phyloP scores from a whole-genome alignment of 2,797 vertebrate species.

The Coregonus suidteri region DNA sequence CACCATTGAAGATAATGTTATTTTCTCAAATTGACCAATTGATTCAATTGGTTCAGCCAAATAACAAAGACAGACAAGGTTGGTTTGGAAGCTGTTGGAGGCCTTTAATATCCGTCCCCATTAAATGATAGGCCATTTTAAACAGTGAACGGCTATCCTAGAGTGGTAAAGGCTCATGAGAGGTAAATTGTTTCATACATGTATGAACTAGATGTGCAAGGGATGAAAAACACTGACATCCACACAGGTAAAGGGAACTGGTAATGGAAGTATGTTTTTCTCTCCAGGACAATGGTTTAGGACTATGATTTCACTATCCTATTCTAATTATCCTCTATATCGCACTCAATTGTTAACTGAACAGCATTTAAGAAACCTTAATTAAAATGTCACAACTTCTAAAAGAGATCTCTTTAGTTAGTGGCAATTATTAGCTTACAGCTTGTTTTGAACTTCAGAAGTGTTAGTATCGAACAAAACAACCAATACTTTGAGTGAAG shows the following conservation, averaged over 20 bases:
- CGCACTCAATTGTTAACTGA: neutral
- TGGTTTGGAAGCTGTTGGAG: conserved; percentile 1
- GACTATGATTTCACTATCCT: neutral
- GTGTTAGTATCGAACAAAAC: neutral
- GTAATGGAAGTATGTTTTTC: neutral
- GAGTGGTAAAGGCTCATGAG: conserved; percentile 19
- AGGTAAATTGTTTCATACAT: conserved; percentile 10
- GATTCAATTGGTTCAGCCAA: conserved; percentile 21
- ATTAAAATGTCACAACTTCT: neutral
- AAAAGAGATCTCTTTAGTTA: neutral
- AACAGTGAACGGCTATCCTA: neutral
- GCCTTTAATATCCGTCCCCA: neutral
- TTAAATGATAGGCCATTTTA: neutral
- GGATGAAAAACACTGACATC: no score
- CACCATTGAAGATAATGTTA: conserved; percentile 11
- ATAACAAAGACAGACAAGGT: conserved; percentile 8
- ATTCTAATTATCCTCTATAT: neutral
- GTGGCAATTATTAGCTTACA: neutral
- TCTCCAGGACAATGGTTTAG: neutral
- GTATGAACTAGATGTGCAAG: neutral
- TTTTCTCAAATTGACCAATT: conserved; percentile 17
- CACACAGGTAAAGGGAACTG: neutral
- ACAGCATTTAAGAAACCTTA: neutral
- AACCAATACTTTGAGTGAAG: neutral
- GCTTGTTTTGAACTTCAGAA: neutral